These are phyloP conservation scores for Pristionchus mayeri DNA, from an alignment of 2,888 invertebrate species.

Conservation along the genomic window DNA sequence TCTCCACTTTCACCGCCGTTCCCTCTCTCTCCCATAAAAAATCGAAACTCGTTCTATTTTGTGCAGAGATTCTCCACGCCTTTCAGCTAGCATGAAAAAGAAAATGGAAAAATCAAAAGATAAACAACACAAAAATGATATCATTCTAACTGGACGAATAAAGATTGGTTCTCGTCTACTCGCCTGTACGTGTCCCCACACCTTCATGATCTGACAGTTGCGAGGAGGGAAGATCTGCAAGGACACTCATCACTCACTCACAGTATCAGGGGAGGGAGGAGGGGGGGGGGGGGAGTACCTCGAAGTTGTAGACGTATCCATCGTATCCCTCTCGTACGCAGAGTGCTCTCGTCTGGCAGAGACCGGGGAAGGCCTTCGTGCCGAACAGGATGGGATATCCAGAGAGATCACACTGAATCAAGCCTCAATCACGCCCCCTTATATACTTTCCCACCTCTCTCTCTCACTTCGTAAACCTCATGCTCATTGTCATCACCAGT, in stretches of 20 bases:
- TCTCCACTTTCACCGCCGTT: background rate
- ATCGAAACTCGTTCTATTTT: constrained; percentile 26
- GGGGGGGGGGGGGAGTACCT: background rate
- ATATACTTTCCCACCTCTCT: no score
- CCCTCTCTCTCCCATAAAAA: background rate
- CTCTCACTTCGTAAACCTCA: no score
- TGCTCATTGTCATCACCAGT: no score
- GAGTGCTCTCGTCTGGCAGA: constrained; percentile 28
- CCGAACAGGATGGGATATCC: constrained; percentile 5
- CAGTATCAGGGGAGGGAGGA: background rate
- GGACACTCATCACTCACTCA: background rate
- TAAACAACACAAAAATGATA: background rate
- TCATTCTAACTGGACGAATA: background rate
- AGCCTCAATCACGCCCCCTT: no score
- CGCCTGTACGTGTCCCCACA: constrained; percentile 45
- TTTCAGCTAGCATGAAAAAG: background rate
- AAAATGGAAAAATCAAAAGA: background rate
- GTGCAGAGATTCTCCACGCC: background rate
- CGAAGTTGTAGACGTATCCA: constrained; percentile 45
- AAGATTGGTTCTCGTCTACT: background rate
- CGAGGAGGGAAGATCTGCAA: constrained; percentile 48
- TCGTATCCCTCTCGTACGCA: constrained; percentile 27
- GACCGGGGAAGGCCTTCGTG: constrained; percentile 8
- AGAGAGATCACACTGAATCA: constrained; percentile 43
- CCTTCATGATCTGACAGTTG: constrained; percentile 40